A percentile compares a stretch with the other conserved stretches of the same genome.
Conservation (phyloP, 2,888 invertebrate genomes). For the Drosophila antonietae region DNA sequence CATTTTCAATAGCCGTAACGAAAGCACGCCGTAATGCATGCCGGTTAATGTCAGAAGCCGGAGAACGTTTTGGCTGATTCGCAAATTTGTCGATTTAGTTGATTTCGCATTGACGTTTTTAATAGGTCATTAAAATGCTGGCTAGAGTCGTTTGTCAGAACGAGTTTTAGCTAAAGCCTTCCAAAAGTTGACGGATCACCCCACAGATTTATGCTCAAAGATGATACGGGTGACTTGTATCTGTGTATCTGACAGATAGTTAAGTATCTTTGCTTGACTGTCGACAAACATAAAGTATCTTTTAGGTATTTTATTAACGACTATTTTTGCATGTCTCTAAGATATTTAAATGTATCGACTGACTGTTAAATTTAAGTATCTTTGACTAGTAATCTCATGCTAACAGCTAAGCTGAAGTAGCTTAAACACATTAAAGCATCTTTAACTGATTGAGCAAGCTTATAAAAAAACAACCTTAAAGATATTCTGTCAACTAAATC, state of each 20-base stretch:
- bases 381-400: neutral
- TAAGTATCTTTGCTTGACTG: neutral
- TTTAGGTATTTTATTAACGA: conserved; percentile 8
- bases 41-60: conserved; percentile 34
- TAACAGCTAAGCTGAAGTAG: neutral
- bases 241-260: conserved; percentile 8
- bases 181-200: conserved; percentile 39
- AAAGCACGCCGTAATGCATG: conserved; percentile 9
- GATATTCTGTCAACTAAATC: neutral
- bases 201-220: neutral
- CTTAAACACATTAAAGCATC: neutral
- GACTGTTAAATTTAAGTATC: neutral
- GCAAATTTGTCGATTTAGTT: conserved; percentile 15
- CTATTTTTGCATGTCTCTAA: conserved; percentile 10
- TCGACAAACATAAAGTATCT: conserved; percentile 19
- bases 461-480: neutral
- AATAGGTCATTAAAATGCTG: conserved; percentile 52
- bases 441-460: neutral
- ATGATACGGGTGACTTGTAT: neutral
- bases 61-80: conserved; percentile 19
- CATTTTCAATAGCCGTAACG: conserved; percentile 11
- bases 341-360: neutral
- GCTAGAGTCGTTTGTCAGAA: conserved; percentile 38
- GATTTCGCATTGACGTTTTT: conserved; percentile 35
- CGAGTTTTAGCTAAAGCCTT: conserved; percentile 38